Base-by-base conservation (phyloP, 2,113 vertebrate species). In the Rhynchomys soricoides region DNA sequence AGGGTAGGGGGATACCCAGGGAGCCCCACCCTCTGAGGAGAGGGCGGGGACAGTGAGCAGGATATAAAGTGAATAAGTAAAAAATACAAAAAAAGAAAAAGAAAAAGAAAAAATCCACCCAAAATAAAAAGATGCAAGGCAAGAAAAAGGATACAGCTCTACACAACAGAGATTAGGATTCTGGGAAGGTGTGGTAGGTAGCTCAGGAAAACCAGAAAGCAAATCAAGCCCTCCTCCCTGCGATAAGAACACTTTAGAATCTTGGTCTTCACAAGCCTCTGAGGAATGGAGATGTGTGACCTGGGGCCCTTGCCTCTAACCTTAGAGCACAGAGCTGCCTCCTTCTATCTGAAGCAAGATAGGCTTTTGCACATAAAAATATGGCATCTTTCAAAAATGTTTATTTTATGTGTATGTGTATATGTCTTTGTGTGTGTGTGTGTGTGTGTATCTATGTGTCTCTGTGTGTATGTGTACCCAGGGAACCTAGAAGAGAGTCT, bases 171-270 rank as follows among this genome's bases (percentile, higher is more conserved):
- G 86, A 83, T 74, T 45, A 31, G 71, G 90, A 50, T 79, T 24
- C 24, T 79, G 22, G 34, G 91, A 64, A 89, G 75, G 79, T 74
- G 31, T 68, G 26, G 29, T 24, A 82, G 26, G 29, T 24, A 82
- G 59, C 21, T 82, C 6, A 74, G 85, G 74, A 52, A 59, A 70
- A 91, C 62, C 34, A 40, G 3, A 16, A 29, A 93, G 43, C 24
- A 94, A 89, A 86, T 86, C n/a, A 96, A 66, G 83, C 45, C 73
- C 45, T 89, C 79, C 74, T 59, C 66, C 17, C 29, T n/a, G 24
- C 55, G 22, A 79, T 11, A 55, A 70, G 10, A 13, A 59, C 90
- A 50, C 71, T 40, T 70, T 73, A 77, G 77, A 73, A 21, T 43
- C 73, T 87, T 83, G 52, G 22, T 40, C 48, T 43, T 89, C 2